Evolutionary conservation across 2,797 vertebrate species (phyloP).

Genomic region (Danio aesculapii): DNA sequence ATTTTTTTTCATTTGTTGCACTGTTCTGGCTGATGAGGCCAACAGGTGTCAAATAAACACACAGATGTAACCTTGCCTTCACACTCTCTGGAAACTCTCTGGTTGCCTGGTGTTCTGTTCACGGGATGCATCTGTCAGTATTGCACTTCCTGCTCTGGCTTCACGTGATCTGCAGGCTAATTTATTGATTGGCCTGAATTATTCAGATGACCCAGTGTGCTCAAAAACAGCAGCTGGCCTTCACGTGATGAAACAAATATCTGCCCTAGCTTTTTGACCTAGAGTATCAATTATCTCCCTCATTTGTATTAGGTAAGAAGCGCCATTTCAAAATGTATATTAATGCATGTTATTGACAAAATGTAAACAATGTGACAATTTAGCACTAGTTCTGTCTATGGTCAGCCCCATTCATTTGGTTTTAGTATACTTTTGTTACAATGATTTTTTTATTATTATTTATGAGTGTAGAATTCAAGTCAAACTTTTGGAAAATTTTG

Average conservation of each 20-base stretch:
- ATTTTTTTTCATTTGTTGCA: neutral
- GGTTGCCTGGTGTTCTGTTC: slow-evolving; percentile 17
- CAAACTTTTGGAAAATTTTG: too few relatives aligned
- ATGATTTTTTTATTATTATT: neutral
- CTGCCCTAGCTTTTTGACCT: neutral
- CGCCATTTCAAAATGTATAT: neutral
- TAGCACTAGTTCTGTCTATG: slow-evolving; percentile 20
- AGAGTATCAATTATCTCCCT: slow-evolving; percentile 11
- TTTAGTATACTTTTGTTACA: neutral
- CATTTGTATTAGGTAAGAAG: neutral
- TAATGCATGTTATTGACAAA: slow-evolving; percentile 12
- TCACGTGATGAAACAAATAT: slow-evolving; percentile 45
- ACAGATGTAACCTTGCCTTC: slow-evolving; percentile 26
- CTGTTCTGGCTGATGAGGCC: neutral
- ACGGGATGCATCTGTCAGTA: neutral
- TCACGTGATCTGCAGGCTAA: slow-evolving; percentile 58
- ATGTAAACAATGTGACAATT: slow-evolving; percentile 13
- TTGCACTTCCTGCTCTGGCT: slow-evolving; percentile 21
- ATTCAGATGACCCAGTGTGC: slow-evolving; percentile 63
- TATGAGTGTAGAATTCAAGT: too few relatives aligned
- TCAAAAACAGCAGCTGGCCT: slow-evolving; percentile 58
- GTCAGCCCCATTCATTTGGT: neutral
- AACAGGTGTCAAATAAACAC: slow-evolving; percentile 24
- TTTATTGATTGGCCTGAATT: slow-evolving; percentile 70
- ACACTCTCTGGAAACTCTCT: slow-evolving; percentile 58